Percentiles rank a stretch among this genome's conserved stretches.
phyloP scores from a whole-genome alignment of 2,113 vertebrate species.

The Notothenia rossii region DNA sequence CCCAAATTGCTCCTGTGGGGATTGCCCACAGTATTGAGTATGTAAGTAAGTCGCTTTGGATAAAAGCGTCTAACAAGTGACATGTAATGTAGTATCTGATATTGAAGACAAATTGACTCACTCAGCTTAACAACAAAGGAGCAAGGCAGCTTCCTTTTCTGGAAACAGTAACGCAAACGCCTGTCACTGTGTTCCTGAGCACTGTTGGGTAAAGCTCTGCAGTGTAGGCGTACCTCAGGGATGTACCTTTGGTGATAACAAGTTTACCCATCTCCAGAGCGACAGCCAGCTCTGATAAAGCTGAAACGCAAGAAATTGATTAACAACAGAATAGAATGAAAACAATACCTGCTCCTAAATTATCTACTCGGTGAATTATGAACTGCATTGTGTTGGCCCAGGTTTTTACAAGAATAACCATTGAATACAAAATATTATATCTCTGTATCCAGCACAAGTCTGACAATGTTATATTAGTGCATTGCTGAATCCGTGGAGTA shows the following conservation, averaged over 20 bases:
- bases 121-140: conserved; percentile 88
- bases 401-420: no score
- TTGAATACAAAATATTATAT: no score
- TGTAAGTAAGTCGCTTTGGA: no score
- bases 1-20: no score
- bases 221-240: conserved; percentile 89
- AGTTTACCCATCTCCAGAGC: conserved; percentile 88
- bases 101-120: conserved; percentile 73
- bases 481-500: no score
- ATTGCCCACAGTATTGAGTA: no score
- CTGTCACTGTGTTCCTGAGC: conserved; percentile 91
- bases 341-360: background rate
- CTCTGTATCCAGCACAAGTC: no score
- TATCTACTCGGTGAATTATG: background rate
- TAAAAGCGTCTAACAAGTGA: no score
- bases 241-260: conserved; percentile 82
- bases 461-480: no score
- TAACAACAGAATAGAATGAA: background rate
- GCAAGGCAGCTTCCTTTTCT: conserved; percentile 89
- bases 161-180: conserved; percentile 86
- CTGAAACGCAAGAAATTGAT: conserved; percentile 64
- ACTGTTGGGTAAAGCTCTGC: conserved; percentile 91
- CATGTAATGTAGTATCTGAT: no score
- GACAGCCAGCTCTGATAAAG: conserved; percentile 72
- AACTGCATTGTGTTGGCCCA: background rate